Evolutionary conservation across 2,888 invertebrate species (phyloP).

Genomic region (Epistrophe grossulariae): DNA sequence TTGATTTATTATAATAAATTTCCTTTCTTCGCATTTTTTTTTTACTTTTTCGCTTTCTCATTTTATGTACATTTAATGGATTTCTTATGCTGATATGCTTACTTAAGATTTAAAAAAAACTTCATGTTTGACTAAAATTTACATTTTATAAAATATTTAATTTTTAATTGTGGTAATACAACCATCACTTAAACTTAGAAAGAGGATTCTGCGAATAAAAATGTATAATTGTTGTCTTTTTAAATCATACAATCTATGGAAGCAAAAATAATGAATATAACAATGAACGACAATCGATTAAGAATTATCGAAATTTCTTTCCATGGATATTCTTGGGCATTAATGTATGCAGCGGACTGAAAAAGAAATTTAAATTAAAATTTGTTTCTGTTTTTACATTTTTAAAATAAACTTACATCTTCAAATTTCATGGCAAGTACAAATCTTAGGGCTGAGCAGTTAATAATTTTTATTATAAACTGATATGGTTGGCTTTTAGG

Average conservation of each 20-base stretch:
- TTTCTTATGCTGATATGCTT: too few species aligned
- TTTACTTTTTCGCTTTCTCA: too few species aligned
- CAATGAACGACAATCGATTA: conserved; percentile 79
- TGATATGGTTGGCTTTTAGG: conserved; percentile 78
- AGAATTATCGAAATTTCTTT: conserved; percentile 80
- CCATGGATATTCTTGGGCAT: conserved; percentile 81
- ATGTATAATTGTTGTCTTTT: neutral
- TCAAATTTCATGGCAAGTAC: conserved; percentile 78
- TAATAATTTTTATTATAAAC: conserved; percentile 77
- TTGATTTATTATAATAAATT: too few species aligned
- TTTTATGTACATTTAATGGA: too few species aligned
- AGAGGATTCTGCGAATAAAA: too few species aligned
- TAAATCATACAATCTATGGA: conserved; percentile 30
- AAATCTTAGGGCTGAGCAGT: conserved; percentile 78
- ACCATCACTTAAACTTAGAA: too few species aligned
- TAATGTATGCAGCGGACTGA: conserved; percentile 79
- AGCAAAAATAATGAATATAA: conserved; percentile 40
- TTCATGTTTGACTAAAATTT: too few species aligned
- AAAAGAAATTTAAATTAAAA: conserved; percentile 15
- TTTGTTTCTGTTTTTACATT: neutral
- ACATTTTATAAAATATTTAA: too few species aligned
- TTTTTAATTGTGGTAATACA: too few species aligned
- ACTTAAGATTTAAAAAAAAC: too few species aligned
- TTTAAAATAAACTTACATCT: conserved; percentile 79
- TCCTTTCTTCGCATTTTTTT: too few species aligned